phyloP scores from a whole-genome alignment of 1,140 invertebrate species.

The Episyrphus balteatus region DNA sequence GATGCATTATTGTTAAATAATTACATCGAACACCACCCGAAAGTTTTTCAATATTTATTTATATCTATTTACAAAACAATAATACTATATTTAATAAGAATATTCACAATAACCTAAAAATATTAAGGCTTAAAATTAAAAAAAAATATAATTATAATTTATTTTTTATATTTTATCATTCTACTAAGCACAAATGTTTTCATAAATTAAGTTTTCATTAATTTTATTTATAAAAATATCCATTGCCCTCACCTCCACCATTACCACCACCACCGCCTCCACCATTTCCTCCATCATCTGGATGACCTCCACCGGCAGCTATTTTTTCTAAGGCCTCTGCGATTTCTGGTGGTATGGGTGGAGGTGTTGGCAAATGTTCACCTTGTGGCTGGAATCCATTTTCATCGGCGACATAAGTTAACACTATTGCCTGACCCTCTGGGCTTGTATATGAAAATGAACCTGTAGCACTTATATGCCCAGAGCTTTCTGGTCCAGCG shows the following conservation, averaged over 20 bases:
- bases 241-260: conserved; percentile 1
- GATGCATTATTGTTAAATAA: too few species aligned
- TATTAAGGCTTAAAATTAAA: too few species aligned
- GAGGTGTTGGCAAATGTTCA: conserved; percentile 63
- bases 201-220: too few species aligned
- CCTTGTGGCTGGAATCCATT: conserved; percentile 65
- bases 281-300: conserved; percentile 10
- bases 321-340: conserved; percentile 70
- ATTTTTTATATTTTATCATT: too few species aligned
- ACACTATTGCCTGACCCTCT: conserved; percentile 54
- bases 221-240: conserved; percentile 8
- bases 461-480: conserved; percentile 51
- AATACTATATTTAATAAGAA: too few species aligned
- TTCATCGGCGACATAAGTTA: conserved; percentile 71
- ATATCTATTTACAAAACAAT: too few species aligned
- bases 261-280: conserved; percentile 3
- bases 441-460: conserved; percentile 62
- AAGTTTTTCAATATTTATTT: too few species aligned
- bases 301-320: conserved; percentile 45
- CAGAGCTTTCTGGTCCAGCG: conserved; percentile 43
- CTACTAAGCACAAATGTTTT: too few species aligned
- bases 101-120: too few species aligned
- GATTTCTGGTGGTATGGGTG: conserved; percentile 69
- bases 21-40: too few species aligned
- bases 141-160: too few species aligned